These are phyloP conservation scores for Pterostichus madidus DNA, from an alignment of 2,888 invertebrate genomes.

Conservation along the genomic window DNA sequence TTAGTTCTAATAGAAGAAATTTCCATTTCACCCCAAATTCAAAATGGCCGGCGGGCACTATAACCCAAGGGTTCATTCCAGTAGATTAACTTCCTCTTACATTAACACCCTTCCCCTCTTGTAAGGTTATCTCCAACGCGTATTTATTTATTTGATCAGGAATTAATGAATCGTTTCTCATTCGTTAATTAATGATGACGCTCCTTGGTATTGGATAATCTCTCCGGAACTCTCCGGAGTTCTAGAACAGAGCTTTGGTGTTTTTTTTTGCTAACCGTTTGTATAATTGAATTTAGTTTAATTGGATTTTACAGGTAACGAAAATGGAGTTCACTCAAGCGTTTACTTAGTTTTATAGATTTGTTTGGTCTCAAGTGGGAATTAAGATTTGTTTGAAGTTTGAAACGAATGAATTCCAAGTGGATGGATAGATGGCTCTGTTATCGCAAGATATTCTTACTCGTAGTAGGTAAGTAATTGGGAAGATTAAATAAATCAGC, in stretches of 20 bases:
- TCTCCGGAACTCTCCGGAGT: conserved; percentile 9
- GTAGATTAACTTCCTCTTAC: conserved; percentile 16
- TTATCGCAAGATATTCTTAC: no score
- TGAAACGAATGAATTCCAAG: conserved; percentile 4
- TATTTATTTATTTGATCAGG: conserved; percentile 59
- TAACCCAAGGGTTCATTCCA: conserved; percentile 11
- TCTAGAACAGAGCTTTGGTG: not conserved
- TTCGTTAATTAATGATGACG: conserved; percentile 64
- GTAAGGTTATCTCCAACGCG: conserved; percentile 2
- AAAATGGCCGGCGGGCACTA: conserved; percentile 11
- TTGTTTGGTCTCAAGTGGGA: not conserved
- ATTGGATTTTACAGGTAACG: conserved; percentile 46
- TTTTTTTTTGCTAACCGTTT: conserved; percentile 34
- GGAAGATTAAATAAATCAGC: no score
- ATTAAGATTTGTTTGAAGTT: conserved; percentile 9
- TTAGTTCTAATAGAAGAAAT: not conserved
- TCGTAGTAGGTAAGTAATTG: no score
- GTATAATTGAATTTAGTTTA: conserved; percentile 53
- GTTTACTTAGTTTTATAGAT: conserved; percentile 22
- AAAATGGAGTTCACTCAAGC: conserved; percentile 10
- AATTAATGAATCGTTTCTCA: conserved; percentile 61
- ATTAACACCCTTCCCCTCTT: not conserved
- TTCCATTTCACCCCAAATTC: not conserved
- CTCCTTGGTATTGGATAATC: conserved; percentile 29
- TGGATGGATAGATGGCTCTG: not conserved